These are phyloP conservation scores for Drosophila nigrodunni DNA, from an alignment of 1,140 invertebrate genomes.

Conservation along the genomic window DNA sequence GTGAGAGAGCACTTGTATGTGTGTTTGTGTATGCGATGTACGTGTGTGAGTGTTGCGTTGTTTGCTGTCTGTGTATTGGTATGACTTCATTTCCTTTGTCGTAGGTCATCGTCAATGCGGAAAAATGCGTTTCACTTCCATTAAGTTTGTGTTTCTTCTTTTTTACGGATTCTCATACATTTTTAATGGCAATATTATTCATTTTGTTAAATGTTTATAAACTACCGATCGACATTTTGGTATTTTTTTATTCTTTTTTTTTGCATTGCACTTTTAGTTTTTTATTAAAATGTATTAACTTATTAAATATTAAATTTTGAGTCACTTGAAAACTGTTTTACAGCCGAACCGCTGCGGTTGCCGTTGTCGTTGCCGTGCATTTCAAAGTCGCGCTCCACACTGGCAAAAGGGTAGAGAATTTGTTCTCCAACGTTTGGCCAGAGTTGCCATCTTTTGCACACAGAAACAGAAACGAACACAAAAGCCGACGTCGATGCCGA, in stretches of 20 bases:
- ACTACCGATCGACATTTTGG: not conserved
- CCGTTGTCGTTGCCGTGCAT: slow-evolving; percentile 60
- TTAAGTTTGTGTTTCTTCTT: slow-evolving; percentile 39
- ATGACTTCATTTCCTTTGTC: slow-evolving; percentile 84
- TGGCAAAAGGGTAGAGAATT: slow-evolving; percentile 84
- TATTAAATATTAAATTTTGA: slow-evolving; percentile 22
- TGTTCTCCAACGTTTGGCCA: slow-evolving; percentile 70
- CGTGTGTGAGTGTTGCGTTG: slow-evolving; percentile 19
- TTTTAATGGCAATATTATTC: not conserved
- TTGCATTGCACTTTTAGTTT: slow-evolving; percentile 31
- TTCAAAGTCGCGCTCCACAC: slow-evolving; percentile 82
- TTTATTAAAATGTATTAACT: slow-evolving; percentile 1
- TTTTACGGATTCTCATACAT: not conserved
- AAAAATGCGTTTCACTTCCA: slow-evolving; percentile 66
- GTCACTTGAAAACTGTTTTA: slow-evolving; percentile 36
- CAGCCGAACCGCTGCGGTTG: slow-evolving; percentile 33
- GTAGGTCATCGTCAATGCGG: slow-evolving; percentile 81
- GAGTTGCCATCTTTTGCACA: slow-evolving; percentile 62
- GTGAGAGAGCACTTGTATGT: slow-evolving; percentile 10
- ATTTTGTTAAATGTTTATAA: not conserved
- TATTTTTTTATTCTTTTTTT: slow-evolving; percentile 17
- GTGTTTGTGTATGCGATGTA: slow-evolving; percentile 7
- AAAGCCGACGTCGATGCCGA: slow-evolving; percentile 41
- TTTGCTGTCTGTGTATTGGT: slow-evolving; percentile 61
- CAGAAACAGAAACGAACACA: not conserved